phyloP scores from a whole-genome alignment of 2,797 vertebrate species.

The Propithecus deckenii region DNA sequence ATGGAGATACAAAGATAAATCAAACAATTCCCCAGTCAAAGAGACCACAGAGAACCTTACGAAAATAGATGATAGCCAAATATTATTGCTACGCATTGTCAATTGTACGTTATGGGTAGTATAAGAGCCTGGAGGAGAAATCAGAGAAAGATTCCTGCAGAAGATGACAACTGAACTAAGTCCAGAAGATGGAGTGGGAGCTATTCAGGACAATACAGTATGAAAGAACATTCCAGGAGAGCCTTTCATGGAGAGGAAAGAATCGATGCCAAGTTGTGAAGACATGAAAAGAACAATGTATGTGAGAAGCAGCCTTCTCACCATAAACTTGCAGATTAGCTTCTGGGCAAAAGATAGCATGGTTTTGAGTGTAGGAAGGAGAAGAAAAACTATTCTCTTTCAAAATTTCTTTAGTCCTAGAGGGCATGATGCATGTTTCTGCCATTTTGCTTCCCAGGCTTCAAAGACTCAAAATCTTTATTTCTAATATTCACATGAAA shows the following conservation, averaged over 20 bases:
- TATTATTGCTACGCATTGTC: no score
- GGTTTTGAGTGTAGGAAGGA: neutral
- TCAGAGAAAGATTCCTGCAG: neutral
- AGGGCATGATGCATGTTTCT: neutral
- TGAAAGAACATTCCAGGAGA: neutral
- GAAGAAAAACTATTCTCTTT: neutral
- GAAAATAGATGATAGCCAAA: neutral
- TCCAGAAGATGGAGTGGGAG: neutral
- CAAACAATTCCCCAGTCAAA: neutral
- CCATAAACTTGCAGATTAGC: neutral
- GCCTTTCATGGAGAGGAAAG: neutral
- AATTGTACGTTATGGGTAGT: neutral
- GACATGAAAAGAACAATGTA: neutral
- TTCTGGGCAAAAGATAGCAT: neutral
- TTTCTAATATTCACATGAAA: neutral
- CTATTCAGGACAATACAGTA: neutral
- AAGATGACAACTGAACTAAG: neutral
- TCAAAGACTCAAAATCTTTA: neutral
- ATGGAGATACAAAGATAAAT: neutral
- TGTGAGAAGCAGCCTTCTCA: neutral
- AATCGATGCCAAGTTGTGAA: neutral
- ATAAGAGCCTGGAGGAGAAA: neutral
- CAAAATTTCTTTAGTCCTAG: neutral
- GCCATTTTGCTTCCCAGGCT: neutral
- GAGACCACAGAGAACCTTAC: neutral